Conservation (phyloP, 2,113 vertebrate species). For the Pseudopodoces humilis region DNA sequence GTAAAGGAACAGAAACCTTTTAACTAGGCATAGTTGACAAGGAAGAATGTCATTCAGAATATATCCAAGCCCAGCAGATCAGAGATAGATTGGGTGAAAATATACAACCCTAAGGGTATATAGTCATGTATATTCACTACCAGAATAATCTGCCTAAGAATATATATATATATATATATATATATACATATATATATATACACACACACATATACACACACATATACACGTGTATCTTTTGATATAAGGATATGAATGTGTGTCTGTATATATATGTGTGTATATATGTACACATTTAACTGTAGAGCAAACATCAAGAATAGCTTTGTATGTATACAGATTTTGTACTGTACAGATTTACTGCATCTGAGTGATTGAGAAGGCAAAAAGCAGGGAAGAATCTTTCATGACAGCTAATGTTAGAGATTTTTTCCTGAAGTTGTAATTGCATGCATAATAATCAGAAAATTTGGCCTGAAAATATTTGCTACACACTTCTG, state of each 20-base stretch:
- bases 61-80: background rate
- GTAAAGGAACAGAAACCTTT: background rate
- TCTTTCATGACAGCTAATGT: background rate
- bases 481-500: background rate
- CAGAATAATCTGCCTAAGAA: background rate
- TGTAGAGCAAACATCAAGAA: background rate
- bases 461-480: background rate
- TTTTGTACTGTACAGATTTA: background rate
- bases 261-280: rapidly evolving
- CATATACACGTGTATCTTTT: background rate
- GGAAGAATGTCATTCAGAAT: background rate
- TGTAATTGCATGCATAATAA: background rate
- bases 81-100: background rate
- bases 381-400: background rate
- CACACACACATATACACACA: no score
- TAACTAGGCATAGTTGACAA: background rate
- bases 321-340: background rate
- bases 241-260: background rate
- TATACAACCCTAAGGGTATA: background rate
- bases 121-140: background rate
- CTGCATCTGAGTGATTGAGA: background rate
- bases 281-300: background rate
- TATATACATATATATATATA: no score
- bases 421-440: background rate
- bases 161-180: background rate